Conservation (phyloP, 1,140 invertebrate genomes). For the Homarus americanus region DNA sequence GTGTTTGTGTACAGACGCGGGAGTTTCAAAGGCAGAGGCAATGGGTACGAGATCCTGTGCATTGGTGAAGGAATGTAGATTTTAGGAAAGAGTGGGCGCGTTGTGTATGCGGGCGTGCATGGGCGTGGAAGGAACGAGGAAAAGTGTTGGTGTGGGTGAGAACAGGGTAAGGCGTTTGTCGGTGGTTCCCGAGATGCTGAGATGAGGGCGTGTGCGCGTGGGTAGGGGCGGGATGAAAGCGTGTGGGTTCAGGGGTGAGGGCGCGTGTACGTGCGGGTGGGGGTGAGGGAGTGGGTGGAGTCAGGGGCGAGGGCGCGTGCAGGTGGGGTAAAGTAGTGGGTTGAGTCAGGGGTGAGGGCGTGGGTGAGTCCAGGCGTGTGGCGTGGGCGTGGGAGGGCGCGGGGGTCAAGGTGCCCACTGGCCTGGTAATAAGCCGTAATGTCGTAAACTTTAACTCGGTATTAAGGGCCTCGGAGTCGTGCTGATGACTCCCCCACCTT, state of each 20-base stretch:
- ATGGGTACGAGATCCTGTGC: too few species aligned
- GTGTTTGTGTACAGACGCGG: too few species aligned
- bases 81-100: background rate
- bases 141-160: background rate
- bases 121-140: background rate
- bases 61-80: too few species aligned
- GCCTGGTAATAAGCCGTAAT: slow-evolving; percentile 44
- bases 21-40: too few species aligned
- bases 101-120: background rate
- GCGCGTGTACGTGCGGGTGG: background rate
- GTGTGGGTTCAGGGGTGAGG: too few species aligned
- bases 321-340: too few species aligned
- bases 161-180: too few species aligned
- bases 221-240: too few species aligned
- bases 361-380: background rate
- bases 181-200: too few species aligned
- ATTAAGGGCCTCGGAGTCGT: background rate
- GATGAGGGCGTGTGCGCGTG: too few species aligned
- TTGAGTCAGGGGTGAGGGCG: background rate
- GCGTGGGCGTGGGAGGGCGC: background rate
- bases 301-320: too few species aligned
- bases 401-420: slow-evolving; percentile 8
- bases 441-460: slow-evolving; percentile 35
- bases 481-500: slow-evolving; percentile 15
- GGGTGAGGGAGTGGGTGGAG: slow-evolving; percentile 1